A percentile compares a stretch with the other conserved stretches of the same genome.
Conservation (phyloP, 2,888 invertebrate species). For the Crioceris asparagi region DNA sequence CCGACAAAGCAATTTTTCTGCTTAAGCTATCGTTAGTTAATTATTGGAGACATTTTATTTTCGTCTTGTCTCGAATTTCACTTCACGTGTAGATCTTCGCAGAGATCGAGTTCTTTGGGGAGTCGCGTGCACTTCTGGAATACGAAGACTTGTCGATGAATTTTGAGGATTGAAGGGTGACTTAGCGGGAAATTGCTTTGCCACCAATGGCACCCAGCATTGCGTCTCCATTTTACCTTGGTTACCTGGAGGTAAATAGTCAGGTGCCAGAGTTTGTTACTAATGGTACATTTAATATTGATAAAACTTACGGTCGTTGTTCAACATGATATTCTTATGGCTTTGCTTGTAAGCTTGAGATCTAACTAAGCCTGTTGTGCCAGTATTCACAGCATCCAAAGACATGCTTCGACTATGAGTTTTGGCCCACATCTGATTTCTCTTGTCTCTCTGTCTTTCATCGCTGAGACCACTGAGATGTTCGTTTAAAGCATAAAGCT, state of each 20-base stretch:
- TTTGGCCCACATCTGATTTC: conserved; percentile 35
- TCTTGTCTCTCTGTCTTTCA: conserved; percentile 29
- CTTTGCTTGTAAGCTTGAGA: conserved; percentile 51
- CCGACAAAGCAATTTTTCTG: neutral
- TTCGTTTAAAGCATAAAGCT: conserved; percentile 72
- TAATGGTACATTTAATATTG: too few species aligned
- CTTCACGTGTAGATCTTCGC: conserved; percentile 22
- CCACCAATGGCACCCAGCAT: conserved; percentile 59
- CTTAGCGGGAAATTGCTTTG: conserved; percentile 58
- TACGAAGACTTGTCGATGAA: conserved; percentile 22
- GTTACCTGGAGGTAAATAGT: too few species aligned
- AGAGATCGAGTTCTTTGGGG: conserved; percentile 22
- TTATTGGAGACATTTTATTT: neutral
- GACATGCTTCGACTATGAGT: conserved; percentile 60
- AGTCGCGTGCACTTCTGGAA: conserved; percentile 23
- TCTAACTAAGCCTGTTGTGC: conserved; percentile 61
- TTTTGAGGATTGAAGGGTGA: conserved; percentile 48
- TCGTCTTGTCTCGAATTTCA: conserved; percentile 21
- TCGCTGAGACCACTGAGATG: conserved; percentile 49
- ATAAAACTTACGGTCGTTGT: conserved; percentile 40
- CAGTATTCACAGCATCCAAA: conserved; percentile 68
- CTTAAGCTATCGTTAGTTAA: neutral
- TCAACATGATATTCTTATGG: conserved; percentile 37
- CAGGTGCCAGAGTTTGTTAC: too few species aligned
- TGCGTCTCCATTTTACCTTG: too few species aligned